phyloP scores from a whole-genome alignment of 2,113 vertebrate species.

The Cynoglossus semilaevis region DNA sequence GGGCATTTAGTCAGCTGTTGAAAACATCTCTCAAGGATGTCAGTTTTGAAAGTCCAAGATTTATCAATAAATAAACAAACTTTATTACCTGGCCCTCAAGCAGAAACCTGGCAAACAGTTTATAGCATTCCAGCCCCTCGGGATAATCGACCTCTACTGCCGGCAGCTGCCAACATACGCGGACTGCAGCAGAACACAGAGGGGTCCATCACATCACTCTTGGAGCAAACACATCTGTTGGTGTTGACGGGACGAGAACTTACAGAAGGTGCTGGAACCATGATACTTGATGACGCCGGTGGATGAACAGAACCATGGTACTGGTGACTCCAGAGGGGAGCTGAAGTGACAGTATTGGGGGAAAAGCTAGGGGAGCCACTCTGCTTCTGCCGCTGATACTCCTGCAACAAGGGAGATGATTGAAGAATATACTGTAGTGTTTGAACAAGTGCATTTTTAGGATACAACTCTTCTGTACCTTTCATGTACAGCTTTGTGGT shows the following conservation, averaged over 20 bases:
- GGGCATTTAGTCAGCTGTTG: no score
- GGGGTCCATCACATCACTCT: not conserved
- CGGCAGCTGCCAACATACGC: conserved; percentile 89
- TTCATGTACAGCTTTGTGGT: conserved; percentile 97
- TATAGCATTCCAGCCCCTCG: conserved; percentile 85
- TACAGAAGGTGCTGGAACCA: conserved; percentile 88
- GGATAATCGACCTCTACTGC: conserved; percentile 86
- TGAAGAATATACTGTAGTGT: no score
- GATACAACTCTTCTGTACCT: no score
- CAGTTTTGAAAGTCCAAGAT: no score
- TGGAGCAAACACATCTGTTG: not conserved
- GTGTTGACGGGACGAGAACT: conserved; percentile 49
- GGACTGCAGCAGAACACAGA: conserved; percentile 73
- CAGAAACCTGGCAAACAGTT: conserved; percentile 87
- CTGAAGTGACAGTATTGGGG: conserved; percentile 89
- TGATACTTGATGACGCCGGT: conserved; percentile 82
- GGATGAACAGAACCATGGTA: conserved; percentile 78
- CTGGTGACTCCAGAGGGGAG: conserved; percentile 80
- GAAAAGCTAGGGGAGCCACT: conserved; percentile 89
- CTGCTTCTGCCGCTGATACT: conserved; percentile 80
- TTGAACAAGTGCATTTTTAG: no score
- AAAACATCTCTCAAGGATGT: no score
- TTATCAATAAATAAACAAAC: not conserved
- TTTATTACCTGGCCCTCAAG: conserved; percentile 88
- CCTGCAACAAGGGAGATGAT: conserved; percentile 67